A percentile compares a stretch with the other conserved stretches of the same genome.
phyloP scores from a whole-genome alignment of 2,113 vertebrate genomes.

The Pelecanus crispus region DNA sequence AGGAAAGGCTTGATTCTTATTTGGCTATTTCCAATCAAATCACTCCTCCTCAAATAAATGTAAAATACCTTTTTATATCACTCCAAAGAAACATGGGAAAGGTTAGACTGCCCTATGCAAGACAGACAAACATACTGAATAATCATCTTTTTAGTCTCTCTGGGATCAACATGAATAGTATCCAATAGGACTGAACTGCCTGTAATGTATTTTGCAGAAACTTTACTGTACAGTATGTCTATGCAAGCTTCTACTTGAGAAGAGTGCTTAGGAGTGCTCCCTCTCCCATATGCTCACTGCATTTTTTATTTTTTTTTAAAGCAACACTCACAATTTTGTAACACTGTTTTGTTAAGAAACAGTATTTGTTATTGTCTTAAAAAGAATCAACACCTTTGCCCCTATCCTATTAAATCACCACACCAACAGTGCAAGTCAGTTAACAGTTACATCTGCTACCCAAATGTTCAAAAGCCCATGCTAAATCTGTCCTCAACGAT shows the following conservation, averaged over 20 bases:
- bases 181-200: fast-evolving
- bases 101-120: not conserved
- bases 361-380: fast-evolving
- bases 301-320: not conserved
- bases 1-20: not conserved
- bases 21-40: not conserved
- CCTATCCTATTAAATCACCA: not conserved
- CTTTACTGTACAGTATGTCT: not conserved
- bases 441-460: too few relatives aligned
- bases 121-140: not conserved
- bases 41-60: not conserved
- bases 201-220: not conserved
- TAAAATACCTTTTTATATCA: not conserved
- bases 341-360: not conserved
- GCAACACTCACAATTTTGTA: fast-evolving
- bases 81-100: not conserved
- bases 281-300: not conserved
- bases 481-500: not conserved
- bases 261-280: not conserved
- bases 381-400: not conserved
- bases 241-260: not conserved
- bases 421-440: not conserved
- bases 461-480: fast-evolving
- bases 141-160: not conserved
- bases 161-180: fast-evolving